A percentile compares a stretch with the other conserved stretches of the same genome.
Evolutionary conservation across 37 sponge, comb jelly and placozoan species (phyloP).

Genomic region (Axinella damicornis): DNA sequence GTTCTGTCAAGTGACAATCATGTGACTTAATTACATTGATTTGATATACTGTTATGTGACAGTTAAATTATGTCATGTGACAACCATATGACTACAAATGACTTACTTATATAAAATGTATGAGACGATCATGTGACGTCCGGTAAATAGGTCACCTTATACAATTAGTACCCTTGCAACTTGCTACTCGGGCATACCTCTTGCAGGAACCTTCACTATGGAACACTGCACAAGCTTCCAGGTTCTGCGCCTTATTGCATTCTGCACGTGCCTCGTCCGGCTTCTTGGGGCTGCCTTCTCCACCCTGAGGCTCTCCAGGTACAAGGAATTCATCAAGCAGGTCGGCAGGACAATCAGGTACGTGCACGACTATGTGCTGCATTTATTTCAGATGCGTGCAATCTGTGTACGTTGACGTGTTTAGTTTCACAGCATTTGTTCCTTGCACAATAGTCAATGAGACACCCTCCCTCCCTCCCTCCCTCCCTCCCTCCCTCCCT

Average conservation of each 20-base stretch:
- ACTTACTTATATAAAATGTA: not conserved
- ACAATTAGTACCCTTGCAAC: not conserved
- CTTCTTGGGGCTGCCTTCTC: slow-evolving; percentile 85
- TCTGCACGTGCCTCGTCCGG: slow-evolving; percentile 81
- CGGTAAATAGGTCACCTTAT: not conserved
- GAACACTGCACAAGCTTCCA: slow-evolving; percentile 53
- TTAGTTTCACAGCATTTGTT: too few relatives aligned
- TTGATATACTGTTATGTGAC: too few relatives aligned
- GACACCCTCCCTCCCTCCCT: too few relatives aligned
- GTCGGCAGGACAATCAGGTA: slow-evolving; percentile 85
- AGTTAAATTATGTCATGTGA: not conserved
- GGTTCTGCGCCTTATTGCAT: slow-evolving; percentile 82
- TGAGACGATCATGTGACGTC: not conserved
- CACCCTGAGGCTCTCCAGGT: slow-evolving; percentile 70
- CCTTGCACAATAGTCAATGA: too few relatives aligned
- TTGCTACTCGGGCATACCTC: not conserved
- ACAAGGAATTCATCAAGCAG: slow-evolving; percentile 86
- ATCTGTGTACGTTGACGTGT: too few relatives aligned
- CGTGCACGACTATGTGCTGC: not conserved
- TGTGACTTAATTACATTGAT: too few relatives aligned
- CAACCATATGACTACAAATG: not conserved
- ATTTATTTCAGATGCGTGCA: too few relatives aligned
- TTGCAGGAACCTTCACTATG: slow-evolving; percentile 57
- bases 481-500: too few relatives aligned
- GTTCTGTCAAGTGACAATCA: too few relatives aligned